phyloP scores from a whole-genome alignment of 2,888 invertebrate species.

The Drosophila atripex region DNA sequence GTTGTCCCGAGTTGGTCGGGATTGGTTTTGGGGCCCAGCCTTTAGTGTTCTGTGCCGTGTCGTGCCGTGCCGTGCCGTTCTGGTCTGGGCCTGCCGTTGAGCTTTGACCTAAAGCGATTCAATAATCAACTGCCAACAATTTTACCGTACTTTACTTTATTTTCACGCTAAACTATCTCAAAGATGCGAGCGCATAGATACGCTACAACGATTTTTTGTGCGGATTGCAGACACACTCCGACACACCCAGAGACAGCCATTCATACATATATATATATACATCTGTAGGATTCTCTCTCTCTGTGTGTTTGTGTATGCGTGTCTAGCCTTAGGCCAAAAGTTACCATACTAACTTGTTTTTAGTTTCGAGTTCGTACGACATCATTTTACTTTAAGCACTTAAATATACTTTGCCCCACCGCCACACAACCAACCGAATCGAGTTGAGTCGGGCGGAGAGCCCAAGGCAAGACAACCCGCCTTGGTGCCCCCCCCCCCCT shows the following conservation, averaged over 20 bases:
- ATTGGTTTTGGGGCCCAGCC: constrained; percentile 28
- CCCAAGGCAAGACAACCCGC: constrained; percentile 38
- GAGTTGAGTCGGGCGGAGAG: constrained; percentile 22
- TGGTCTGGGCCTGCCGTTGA: constrained; percentile 61
- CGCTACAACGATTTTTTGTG: constrained; percentile 79
- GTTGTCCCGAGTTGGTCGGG: constrained; percentile 33
- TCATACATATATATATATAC: constrained; percentile 13
- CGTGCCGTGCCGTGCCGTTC: constrained; percentile 1
- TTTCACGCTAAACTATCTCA: constrained; percentile 79
- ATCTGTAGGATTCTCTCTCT: background rate
- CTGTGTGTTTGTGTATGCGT: constrained; percentile 35
- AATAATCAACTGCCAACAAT: constrained; percentile 79
- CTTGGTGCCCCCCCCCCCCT: background rate
- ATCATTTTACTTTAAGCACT: constrained; percentile 82
- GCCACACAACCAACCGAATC: constrained; percentile 39
- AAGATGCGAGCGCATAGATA: constrained; percentile 78
- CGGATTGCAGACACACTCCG: constrained; percentile 64
- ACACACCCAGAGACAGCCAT: constrained; percentile 36
- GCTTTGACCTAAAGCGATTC: constrained; percentile 80
- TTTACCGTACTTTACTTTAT: constrained; percentile 80
- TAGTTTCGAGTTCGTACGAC: constrained; percentile 82
- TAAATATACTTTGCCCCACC: constrained; percentile 80
- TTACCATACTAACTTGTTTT: constrained; percentile 80
- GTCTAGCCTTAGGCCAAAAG: constrained; percentile 72
- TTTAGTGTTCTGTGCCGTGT: constrained; percentile 11